Percentiles rank a stretch among this genome's conserved stretches.
These are phyloP conservation scores for Pocillopora verrucosa DNA, from an alignment of 64 coral and sea anemone species.

Conservation along the genomic window DNA sequence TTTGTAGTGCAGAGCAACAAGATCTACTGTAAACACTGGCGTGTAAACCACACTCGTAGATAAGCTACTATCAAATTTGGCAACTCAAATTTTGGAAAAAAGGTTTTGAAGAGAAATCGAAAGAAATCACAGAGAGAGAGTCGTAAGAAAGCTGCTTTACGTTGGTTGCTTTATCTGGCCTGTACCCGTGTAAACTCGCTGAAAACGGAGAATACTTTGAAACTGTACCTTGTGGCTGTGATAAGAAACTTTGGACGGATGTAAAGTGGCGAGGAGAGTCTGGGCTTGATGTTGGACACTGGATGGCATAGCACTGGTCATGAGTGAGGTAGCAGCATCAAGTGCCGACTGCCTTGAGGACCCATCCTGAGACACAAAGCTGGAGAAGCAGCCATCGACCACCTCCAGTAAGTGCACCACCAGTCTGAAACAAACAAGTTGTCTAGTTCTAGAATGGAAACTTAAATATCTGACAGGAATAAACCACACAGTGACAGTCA, in stretches of 20 bases:
- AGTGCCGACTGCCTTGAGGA: conserved; percentile 53
- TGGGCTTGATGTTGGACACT: conserved; percentile 86
- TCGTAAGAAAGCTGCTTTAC: no score
- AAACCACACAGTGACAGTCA: no score
- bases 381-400: conserved; percentile 91
- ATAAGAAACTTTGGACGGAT: conserved; percentile 81
- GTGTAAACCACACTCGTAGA: no score
- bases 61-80: no score
- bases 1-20: no score
- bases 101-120: no score
- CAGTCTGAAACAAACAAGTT: conserved; percentile 48
- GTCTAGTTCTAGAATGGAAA: neutral
- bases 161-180: no score
- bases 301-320: conserved; percentile 76
- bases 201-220: neutral
- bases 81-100: no score
- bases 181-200: neutral
- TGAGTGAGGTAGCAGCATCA: conserved; percentile 78
- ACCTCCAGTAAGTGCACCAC: conserved; percentile 80
- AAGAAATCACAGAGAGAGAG: no score
- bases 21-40: no score
- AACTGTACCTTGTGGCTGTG: conserved; percentile 94
- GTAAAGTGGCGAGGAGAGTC: conserved; percentile 78
- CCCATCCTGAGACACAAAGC: conserved; percentile 68
- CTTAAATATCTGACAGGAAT: no score